These are phyloP conservation scores for Eudasyphora cyanicolor DNA, from an alignment of 2,888 invertebrate genomes.

Conservation along the genomic window DNA sequence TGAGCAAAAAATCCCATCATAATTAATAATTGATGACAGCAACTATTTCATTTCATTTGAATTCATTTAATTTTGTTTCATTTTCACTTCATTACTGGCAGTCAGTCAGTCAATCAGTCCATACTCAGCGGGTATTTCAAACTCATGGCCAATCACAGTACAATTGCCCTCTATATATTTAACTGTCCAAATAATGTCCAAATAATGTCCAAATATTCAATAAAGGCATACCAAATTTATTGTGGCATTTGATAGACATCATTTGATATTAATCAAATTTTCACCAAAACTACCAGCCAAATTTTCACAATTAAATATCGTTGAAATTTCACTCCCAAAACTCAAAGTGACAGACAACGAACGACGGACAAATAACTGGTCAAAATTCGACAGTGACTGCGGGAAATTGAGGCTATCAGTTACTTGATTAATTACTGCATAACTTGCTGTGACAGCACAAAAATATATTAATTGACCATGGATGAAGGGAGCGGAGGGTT, in stretches of 20 bases:
- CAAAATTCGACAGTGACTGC: neutral
- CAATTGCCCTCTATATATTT: too few species aligned
- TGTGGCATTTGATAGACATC: constrained; percentile 34
- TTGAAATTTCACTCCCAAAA: constrained; percentile 7
- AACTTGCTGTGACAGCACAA: constrained; percentile 64
- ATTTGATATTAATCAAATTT: constrained; percentile 58
- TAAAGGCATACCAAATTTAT: constrained; percentile 23
- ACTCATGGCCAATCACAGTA: too few species aligned
- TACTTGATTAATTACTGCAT: constrained; percentile 65
- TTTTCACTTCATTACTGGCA: constrained; percentile 2
- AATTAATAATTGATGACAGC: constrained; percentile 23
- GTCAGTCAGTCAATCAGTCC: neutral
- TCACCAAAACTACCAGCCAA: constrained; percentile 34
- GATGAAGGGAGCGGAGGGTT: neutral
- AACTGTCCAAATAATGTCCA: too few species aligned
- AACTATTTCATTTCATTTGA: constrained; percentile 28
- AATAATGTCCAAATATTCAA: constrained; percentile 12
- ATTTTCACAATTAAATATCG: constrained; percentile 47
- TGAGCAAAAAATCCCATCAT: neutral
- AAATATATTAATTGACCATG: constrained; percentile 64
- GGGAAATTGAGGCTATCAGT: constrained; percentile 51
- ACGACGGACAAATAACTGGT: neutral
- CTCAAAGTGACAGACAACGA: neutral
- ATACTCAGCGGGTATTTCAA: too few species aligned
- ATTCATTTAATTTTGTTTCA: constrained; percentile 4